Percentiles rank a stretch among this genome's conserved stretches.
Evolutionary conservation across 2,797 vertebrate species (phyloP).

Genomic region (Catamblyrhynchus diadema): DNA sequence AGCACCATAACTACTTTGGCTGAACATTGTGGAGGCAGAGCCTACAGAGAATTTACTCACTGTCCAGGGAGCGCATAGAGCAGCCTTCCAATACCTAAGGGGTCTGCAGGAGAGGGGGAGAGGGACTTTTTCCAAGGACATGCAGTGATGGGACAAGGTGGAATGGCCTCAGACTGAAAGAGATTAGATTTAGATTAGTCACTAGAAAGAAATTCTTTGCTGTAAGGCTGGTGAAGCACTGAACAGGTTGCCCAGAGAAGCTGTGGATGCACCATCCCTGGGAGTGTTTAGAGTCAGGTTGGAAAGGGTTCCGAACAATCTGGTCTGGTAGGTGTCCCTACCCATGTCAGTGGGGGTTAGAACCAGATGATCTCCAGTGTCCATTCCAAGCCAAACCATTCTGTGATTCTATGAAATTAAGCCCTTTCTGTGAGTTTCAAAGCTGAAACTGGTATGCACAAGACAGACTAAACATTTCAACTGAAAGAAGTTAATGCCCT

Average conservation of each 20-base stretch:
- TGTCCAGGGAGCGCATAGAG: background rate
- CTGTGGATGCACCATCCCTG: background rate
- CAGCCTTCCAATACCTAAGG: background rate
- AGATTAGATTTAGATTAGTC: background rate
- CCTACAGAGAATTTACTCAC: background rate
- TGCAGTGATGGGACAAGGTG: background rate
- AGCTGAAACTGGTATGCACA: background rate
- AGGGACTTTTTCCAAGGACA: background rate
- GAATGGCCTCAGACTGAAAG: background rate
- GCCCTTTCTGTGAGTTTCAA: background rate
- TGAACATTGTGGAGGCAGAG: background rate
- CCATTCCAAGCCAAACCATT: background rate
- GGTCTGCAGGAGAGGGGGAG: background rate
- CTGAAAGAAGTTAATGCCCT: background rate
- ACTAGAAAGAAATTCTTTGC: background rate
- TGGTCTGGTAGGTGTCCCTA: background rate
- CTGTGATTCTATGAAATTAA: background rate
- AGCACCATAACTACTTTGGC: background rate
- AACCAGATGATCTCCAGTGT: background rate
- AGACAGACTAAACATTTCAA: background rate
- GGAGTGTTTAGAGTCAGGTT: background rate
- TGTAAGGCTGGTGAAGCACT: background rate
- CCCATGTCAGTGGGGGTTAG: background rate
- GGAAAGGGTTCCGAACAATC: background rate
- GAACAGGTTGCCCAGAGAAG: background rate